Conservation (phyloP, 1,140 invertebrate species). For the Melipona quadrifasciata region DNA sequence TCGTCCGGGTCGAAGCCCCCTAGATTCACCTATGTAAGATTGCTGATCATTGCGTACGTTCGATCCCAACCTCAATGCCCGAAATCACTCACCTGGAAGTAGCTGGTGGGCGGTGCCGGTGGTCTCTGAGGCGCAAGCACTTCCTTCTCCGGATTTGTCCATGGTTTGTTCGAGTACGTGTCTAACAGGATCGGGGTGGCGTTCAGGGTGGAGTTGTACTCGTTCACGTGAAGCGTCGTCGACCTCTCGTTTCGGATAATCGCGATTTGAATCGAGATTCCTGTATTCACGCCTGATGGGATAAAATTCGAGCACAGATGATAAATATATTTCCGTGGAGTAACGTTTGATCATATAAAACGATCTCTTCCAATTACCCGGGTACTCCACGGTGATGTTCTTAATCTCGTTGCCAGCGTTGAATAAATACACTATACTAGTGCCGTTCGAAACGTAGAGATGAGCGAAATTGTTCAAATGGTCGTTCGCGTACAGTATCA, state of each 20-base stretch:
- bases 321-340: neutral
- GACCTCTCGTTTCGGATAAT: slow-evolving; percentile 87
- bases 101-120: slow-evolving; percentile 90
- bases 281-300: slow-evolving; percentile 85
- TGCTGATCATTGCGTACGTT: slow-evolving; percentile 37
- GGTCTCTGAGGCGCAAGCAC: slow-evolving; percentile 92
- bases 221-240: slow-evolving; percentile 92
- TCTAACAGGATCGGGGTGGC: slow-evolving; percentile 87
- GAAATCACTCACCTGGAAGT: slow-evolving; percentile 85
- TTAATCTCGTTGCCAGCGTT: slow-evolving; percentile 91
- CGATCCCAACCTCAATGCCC: neutral
- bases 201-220: slow-evolving; percentile 87
- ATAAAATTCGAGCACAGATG: neutral
- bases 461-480: slow-evolving; percentile 97
- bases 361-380: slow-evolving; percentile 74
- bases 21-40: slow-evolving; percentile 85
- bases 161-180: slow-evolving; percentile 91
- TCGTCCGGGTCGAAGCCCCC: slow-evolving; percentile 92
- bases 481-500: slow-evolving; percentile 95
- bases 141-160: slow-evolving; percentile 92
- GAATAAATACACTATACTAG: slow-evolving; percentile 90
- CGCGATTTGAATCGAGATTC: slow-evolving; percentile 92
- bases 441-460: slow-evolving; percentile 90
- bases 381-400: slow-evolving; percentile 88
- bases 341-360: neutral